Evolutionary conservation across 1,140 invertebrate species (phyloP).

Genomic region (Heliconius nattereri): DNA sequence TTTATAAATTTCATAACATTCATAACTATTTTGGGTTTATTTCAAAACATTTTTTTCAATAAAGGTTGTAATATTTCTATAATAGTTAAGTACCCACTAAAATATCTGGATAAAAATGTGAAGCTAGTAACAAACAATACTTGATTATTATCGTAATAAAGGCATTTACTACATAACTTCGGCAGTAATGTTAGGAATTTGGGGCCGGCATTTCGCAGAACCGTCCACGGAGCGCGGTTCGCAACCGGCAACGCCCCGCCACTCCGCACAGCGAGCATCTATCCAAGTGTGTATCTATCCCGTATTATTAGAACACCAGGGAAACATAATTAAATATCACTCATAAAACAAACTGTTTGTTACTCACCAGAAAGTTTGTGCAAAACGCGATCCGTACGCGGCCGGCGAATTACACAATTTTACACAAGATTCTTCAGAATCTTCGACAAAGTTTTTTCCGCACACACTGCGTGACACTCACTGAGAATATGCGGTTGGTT

Average conservation of each 20-base stretch:
- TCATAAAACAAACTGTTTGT: constrained; percentile 30
- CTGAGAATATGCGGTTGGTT: constrained; percentile 78
- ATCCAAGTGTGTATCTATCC: constrained; percentile 45
- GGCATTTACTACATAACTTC: constrained; percentile 31
- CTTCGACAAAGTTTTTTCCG: constrained; percentile 80
- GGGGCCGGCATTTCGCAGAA: constrained; percentile 69
- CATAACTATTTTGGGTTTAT: not conserved
- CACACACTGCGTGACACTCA: constrained; percentile 80
- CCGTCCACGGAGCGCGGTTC: constrained; percentile 57
- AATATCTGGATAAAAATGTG: constrained; percentile 21
- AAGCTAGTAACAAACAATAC: not conserved
- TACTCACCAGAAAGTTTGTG: constrained; percentile 79
- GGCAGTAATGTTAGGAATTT: constrained; percentile 60
- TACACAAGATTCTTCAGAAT: constrained; percentile 81
- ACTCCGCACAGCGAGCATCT: constrained; percentile 43
- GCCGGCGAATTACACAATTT: constrained; percentile 79
- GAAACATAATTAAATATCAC: constrained; percentile 32
- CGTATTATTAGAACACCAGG: constrained; percentile 37
- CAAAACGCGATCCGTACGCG: constrained; percentile 71
- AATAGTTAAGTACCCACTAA: constrained; percentile 38
- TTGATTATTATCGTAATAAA: constrained; percentile 18
- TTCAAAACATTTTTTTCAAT: not conserved
- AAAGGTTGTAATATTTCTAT: not conserved
- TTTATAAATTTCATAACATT: too few relatives aligned
- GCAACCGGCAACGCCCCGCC: constrained; percentile 73